These are phyloP conservation scores for Cyprinodon brontotheroides DNA, from an alignment of 2,113 vertebrate species.

Conservation along the genomic window DNA sequence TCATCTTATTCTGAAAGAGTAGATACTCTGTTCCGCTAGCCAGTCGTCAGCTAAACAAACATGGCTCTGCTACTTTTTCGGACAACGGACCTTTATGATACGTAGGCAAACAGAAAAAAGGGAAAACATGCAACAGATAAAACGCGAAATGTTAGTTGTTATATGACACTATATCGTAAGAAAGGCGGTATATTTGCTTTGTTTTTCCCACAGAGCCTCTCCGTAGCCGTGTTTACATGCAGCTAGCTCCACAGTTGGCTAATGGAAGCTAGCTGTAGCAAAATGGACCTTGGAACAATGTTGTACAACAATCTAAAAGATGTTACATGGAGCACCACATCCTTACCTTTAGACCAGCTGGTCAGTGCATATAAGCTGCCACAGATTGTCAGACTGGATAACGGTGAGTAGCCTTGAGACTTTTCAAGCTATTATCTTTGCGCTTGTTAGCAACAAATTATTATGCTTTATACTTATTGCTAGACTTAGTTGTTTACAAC, in stretches of 20 bases:
- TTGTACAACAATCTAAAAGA: conserved; percentile 90
- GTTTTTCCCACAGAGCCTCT: conserved; percentile 21
- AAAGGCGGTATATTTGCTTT: neutral
- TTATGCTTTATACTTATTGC: neutral
- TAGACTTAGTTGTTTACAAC: neutral
- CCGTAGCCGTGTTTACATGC: conserved; percentile 58
- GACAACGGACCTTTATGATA: conserved; percentile 26
- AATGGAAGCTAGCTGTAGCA: conserved; percentile 60
- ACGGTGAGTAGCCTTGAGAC: conserved; percentile 78
- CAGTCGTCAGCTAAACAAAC: conserved; percentile 67
- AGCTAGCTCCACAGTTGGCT: conserved; percentile 48
- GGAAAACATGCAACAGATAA: conserved; percentile 17
- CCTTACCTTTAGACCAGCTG: conserved; percentile 89
- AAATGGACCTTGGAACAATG: conserved; percentile 83
- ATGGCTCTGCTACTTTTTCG: conserved; percentile 64
- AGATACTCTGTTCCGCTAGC: conserved; percentile 31
- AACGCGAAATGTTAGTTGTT: conserved; percentile 5
- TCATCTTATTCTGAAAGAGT: conserved; percentile 47
- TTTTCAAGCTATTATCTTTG: conserved; percentile 8
- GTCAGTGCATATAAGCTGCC: conserved; percentile 92
- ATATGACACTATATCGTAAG: conserved; percentile 6
- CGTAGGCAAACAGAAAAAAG: conserved; percentile 17
- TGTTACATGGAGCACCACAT: conserved; percentile 91
- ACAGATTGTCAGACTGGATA: conserved; percentile 89
- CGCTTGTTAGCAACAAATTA: conserved; percentile 18